Evolutionary conservation across 2,888 invertebrate genomes (phyloP), one percentile per base, ranked within the genome.

Genomic region (Villa cingulata): DNA sequence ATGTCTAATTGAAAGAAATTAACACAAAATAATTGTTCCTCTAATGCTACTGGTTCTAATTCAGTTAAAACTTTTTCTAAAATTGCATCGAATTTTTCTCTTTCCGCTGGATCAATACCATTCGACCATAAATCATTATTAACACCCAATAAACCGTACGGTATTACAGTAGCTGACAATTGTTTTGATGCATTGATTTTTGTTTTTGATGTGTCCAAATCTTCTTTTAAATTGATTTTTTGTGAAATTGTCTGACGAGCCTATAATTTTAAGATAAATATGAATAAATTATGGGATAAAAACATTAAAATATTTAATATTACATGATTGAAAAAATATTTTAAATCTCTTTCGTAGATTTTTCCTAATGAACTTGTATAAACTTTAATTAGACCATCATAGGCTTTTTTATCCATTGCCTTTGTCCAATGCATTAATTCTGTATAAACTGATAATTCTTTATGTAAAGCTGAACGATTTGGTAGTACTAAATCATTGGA

Each of bases 1-100:
- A 51, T 37, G 60, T 84, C 84, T 57, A 91, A 73, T 66, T 88
- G 86, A 66, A 97, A 91, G 72, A 96, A 97, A 51, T 80, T 76
- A 17, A 87, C 81, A 65, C 94, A 95, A 70, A 97, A 97, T 56
- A 90, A 85, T 70, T 96, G 95, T 66, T 97, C 97, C 20, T 88
- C 86, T 54, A 94, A 75, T 63, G 95, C 94, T 47, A 92, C 81
- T 4, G 87, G 86, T 64, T 94, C 92, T 53, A 96, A 74, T 62
- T 91, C 84, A 16, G 84, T 84, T 49, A 98, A 73, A 45, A 94
- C 86, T 67, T 85, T 80, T 64, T 91, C 89, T 49, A 91, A 72
- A 44, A 87, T 74, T 51, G 82, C 74, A 62, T 84, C 83, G 56
- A 75, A 78, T 41, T 72, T 68, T 50, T 72, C 68, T 23, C 78